Percentiles rank a stretch among this genome's conserved stretches.
phyloP scores from a whole-genome alignment of 1,140 invertebrate species.

The Heliothis subflexa region DNA sequence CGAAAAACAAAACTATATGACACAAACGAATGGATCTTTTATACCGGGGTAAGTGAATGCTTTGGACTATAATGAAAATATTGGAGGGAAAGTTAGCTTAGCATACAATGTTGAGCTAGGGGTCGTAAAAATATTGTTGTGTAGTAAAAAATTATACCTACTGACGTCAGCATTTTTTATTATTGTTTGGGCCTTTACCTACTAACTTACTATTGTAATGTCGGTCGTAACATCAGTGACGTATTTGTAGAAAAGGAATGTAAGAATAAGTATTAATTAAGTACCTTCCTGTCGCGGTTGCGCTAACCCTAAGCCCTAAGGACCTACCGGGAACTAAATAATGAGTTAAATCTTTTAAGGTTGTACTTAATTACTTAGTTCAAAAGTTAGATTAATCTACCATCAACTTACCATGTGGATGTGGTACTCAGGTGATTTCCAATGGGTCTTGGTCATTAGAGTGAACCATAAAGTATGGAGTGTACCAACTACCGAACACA shows the following conservation, averaged over 20 bases:
- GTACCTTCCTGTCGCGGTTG: too few relatives aligned
- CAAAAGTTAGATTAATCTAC: too few relatives aligned
- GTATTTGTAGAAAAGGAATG: neutral
- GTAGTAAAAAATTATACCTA: neutral
- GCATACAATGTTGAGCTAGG: neutral
- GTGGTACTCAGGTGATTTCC: too few relatives aligned
- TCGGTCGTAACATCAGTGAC: neutral
- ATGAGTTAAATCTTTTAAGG: too few relatives aligned
- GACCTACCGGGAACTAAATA: too few relatives aligned
- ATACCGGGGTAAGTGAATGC: slow-evolving; percentile 83
- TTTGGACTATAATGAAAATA: slow-evolving; percentile 11
- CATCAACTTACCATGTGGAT: too few relatives aligned
- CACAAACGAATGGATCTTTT: slow-evolving; percentile 80
- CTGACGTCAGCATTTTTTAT: neutral
- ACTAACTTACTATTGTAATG: neutral
- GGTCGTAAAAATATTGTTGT: slow-evolving; percentile 10
- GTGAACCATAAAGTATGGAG: too few relatives aligned
- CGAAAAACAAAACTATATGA: slow-evolving; percentile 81
- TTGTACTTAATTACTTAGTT: too few relatives aligned
- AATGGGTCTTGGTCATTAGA: too few relatives aligned
- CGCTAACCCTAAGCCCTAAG: too few relatives aligned
- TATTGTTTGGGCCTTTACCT: neutral
- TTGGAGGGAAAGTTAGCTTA: slow-evolving; percentile 29
- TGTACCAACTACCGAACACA: too few relatives aligned
- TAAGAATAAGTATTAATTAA: too few relatives aligned